Base-by-base conservation (phyloP, 1,140 invertebrate genomes). In the Hesperophylax magnus region DNA sequence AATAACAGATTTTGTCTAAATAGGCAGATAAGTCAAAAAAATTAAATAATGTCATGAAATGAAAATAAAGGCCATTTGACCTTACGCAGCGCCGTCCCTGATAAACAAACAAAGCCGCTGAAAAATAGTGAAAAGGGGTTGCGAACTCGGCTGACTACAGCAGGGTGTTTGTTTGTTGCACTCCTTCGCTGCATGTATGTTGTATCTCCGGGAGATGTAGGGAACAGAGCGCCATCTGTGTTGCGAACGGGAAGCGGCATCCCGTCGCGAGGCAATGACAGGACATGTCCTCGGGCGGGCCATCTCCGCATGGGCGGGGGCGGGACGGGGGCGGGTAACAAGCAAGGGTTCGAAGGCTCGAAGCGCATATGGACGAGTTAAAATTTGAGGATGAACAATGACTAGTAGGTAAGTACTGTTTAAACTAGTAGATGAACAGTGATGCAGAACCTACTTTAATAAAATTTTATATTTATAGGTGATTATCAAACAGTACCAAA, bases 191-290 rank as follows among this genome's bases (percentile, higher is more conserved):
- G 39, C 5, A 2, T 47, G 39, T 14, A 47, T 47, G 39, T 14
- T 47, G 39, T 47, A 47, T 47, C 39, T 47, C 39, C 39, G 39
- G 39, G 39, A 47, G 39, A 47, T 47, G 39, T 5, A 34, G 34
- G 34, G 58, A 1, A 61, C 7, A 24, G 24, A 20, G 22, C 27
- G 63, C 63, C 63, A 67, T 67, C 63, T 67, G 63, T 31, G 63
- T 47, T 14, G 6, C 11, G 9, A 47, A 11, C 39, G 39, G 9
- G 11, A 47, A 17, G 9, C 27, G 31, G 9, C 63, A 47, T 31
- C 63, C 63, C 63, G 63, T 31, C 63, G 63, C 27, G 63, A 67
- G 63, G 63, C 27, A 31, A 67, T 67, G 63, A 27, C 63, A 67
- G 63, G 63, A 67, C 63, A 34, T 14, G 61, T 22, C 63, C 27